These are phyloP conservation scores for Anoura caudifer DNA, from an alignment of 2,113 vertebrate species.

Conservation along the genomic window DNA sequence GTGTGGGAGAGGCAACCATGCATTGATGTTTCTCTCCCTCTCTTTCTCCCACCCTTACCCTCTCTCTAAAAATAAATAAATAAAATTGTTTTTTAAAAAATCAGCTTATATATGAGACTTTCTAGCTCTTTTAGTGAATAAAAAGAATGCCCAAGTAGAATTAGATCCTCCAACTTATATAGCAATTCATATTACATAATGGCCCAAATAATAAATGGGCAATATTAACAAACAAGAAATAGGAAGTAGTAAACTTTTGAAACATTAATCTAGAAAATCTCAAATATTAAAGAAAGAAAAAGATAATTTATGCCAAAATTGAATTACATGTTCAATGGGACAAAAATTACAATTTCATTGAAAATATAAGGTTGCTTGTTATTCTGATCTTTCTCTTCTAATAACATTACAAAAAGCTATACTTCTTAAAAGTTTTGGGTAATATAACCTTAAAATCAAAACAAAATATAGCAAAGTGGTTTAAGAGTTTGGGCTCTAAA, in stretches of 20 bases:
- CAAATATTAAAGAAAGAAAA: neutral
- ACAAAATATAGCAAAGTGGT: neutral
- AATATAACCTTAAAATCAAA: conserved; percentile 21
- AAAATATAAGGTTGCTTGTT: neutral
- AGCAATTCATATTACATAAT: conserved; percentile 1
- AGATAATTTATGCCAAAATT: neutral
- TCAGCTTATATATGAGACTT: neutral
- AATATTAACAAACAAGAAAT: neutral
- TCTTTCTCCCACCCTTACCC: no score
- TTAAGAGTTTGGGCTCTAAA: neutral
- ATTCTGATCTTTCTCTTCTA: neutral
- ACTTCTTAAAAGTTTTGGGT: neutral
- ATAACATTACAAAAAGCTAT: neutral
- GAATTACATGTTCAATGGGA: neutral
- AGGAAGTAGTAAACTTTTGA: neutral
- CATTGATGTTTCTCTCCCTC: no score
- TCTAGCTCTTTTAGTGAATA: neutral
- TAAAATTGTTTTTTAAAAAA: neutral
- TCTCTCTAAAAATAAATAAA: no score
- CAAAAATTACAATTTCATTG: neutral
- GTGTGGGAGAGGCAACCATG: no score
- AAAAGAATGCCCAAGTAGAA: neutral
- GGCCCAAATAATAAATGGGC: neutral
- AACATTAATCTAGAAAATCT: neutral
- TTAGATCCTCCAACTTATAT: neutral